Conservation (phyloP, 2,888 invertebrate genomes). For the Nomada flava region DNA sequence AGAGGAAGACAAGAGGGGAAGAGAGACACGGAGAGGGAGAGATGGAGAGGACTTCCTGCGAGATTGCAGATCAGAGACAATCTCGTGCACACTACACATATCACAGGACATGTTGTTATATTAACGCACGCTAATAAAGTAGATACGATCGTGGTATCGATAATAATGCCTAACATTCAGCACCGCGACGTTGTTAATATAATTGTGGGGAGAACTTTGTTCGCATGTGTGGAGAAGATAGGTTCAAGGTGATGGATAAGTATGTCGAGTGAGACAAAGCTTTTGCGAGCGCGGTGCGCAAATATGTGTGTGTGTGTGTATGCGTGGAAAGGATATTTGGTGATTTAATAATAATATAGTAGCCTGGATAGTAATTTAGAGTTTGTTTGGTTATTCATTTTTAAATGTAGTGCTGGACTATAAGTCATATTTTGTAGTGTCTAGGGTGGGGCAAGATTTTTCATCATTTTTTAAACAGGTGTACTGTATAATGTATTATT, state of each 20-base stretch:
- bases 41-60: slow-evolving; percentile 51
- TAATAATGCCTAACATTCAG: slow-evolving; percentile 19
- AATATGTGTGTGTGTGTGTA: not conserved
- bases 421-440: too few species aligned
- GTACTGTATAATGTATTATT: too few species aligned
- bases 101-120: slow-evolving; percentile 23
- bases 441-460: too few species aligned
- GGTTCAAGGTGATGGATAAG: not conserved
- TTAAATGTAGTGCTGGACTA: too few species aligned
- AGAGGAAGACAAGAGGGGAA: slow-evolving; percentile 35
- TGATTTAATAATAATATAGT: too few species aligned
- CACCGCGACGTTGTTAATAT: slow-evolving; percentile 15
- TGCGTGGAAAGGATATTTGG: not conserved
- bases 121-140: slow-evolving; percentile 38
- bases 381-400: too few species aligned
- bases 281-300: not conserved
- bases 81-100: slow-evolving; percentile 62
- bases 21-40: slow-evolving; percentile 34
- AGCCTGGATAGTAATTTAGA: too few species aligned
- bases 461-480: too few species aligned
- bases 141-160: slow-evolving; percentile 23
- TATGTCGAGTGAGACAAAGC: not conserved
- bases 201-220: not conserved
- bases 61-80: slow-evolving; percentile 71
- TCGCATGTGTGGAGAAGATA: not conserved